Evolutionary conservation across 2,888 invertebrate species (phyloP).

Genomic region (Leptura quadrifasciata): DNA sequence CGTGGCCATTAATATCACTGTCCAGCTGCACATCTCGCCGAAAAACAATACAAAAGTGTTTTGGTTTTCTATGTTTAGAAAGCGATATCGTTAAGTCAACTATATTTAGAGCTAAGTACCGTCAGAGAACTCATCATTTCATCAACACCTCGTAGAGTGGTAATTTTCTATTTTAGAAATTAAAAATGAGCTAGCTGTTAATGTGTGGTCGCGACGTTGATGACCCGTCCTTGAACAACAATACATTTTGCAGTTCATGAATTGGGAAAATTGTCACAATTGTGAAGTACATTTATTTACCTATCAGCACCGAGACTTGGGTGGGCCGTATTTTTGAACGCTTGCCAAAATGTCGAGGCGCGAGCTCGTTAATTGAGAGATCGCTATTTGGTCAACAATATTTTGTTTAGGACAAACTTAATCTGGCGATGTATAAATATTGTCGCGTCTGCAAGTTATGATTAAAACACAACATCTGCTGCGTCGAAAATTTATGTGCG

Average conservation of each 20-base stretch:
- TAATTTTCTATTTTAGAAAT: conserved; percentile 65
- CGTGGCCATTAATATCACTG: conserved; percentile 5
- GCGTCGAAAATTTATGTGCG: conserved; percentile 51
- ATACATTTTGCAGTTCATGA: conserved; percentile 69
- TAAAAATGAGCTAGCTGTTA: conserved; percentile 63
- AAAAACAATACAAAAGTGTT: conserved; percentile 18
- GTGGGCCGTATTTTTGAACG: conserved; percentile 61
- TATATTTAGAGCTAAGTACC: conserved; percentile 55
- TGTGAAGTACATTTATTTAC: conserved; percentile 69
- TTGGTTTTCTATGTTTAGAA: conserved; percentile 56
- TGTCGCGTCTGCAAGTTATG: conserved; percentile 71
- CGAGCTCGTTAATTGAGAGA: conserved; percentile 70
- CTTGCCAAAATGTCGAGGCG: conserved; percentile 61
- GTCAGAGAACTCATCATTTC: conserved; percentile 64
- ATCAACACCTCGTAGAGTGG: conserved; percentile 64
- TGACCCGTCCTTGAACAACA: conserved; percentile 67
- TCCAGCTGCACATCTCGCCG: conserved; percentile 13
- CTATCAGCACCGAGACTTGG: conserved; percentile 68
- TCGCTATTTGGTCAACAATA: conserved; percentile 70
- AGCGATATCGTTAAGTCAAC: conserved; percentile 40
- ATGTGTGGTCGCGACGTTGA: conserved; percentile 70
- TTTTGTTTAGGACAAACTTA: conserved; percentile 68
- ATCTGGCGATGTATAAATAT: conserved; percentile 71
- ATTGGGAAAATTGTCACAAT: conserved; percentile 70
- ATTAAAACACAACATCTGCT: conserved; percentile 65